A percentile compares a stretch with the other conserved stretches of the same genome.
Conservation (phyloP, 2,113 vertebrate genomes). For the Gorsachius goisagi region DNA sequence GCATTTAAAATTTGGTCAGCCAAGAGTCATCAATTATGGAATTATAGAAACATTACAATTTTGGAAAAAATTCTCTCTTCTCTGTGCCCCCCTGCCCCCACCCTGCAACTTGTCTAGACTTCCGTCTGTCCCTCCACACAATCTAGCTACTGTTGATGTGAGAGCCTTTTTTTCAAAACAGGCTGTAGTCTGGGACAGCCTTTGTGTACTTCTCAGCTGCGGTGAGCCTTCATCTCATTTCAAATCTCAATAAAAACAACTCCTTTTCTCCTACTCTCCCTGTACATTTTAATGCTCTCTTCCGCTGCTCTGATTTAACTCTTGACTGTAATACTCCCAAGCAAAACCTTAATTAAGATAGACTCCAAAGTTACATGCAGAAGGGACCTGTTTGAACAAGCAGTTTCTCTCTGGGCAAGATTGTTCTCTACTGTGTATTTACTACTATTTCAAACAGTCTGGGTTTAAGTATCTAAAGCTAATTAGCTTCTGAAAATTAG, state of each 20-base stretch:
- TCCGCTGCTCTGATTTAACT: slow-evolving; percentile 43
- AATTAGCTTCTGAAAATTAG: slow-evolving; percentile 29
- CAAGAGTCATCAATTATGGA: background rate
- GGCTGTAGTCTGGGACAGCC: slow-evolving; percentile 22
- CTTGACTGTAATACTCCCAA: slow-evolving; percentile 8
- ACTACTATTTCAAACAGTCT: background rate
- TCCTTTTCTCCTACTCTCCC: slow-evolving; percentile 12
- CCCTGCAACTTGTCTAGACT: background rate
- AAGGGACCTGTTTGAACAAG: slow-evolving; percentile 42
- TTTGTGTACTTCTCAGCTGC: slow-evolving; percentile 29
- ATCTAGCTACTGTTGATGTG: slow-evolving; percentile 29
- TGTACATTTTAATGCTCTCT: slow-evolving; percentile 41
- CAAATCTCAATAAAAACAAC: slow-evolving; percentile 29
- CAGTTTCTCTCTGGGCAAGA: slow-evolving; percentile 36
- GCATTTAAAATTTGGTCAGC: background rate
- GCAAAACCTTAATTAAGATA: slow-evolving; percentile 55
- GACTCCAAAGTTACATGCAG: background rate
- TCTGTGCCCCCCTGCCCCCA: background rate
- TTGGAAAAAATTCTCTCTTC: background rate
- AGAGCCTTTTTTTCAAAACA: slow-evolving; percentile 25
- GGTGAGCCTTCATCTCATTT: slow-evolving; percentile 41
- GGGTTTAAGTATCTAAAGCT: slow-evolving; percentile 30
- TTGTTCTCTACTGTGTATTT: background rate
- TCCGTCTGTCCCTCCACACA: slow-evolving; percentile 16
- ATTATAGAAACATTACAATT: background rate